Base-by-base conservation (phyloP, 2,113 vertebrate species). In the Psephotus haematonotus region DNA sequence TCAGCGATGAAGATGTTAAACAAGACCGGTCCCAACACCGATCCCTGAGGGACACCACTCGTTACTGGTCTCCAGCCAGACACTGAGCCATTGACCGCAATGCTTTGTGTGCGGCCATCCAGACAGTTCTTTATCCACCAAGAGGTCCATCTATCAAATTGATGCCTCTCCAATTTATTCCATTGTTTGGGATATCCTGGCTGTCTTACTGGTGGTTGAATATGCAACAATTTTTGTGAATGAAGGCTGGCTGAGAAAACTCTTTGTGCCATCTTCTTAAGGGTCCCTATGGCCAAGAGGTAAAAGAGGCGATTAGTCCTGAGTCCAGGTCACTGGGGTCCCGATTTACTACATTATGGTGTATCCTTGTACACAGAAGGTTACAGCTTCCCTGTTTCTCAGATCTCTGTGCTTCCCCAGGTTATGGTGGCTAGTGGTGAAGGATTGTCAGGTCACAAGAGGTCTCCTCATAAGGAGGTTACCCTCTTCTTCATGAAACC, bases 251-350 rank as follows among this genome's bases (percentile, higher is more conserved):
- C 13, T 77, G 59, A 47, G 57, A 74, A 76, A 88, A 12, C 1
- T 35, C 9, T 82, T 75, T 35, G 24, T 62, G 57, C 15, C 13
- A 10, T 60, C 33, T 62, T 6, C 22, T 62, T 31, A 53, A 89
- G 15, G 2, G 3, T 82, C 13, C 2, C 71, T 14, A 37, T 1
- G 23, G 23, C 52, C 60, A 70, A 53, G 44, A 65, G 27, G 44
- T 1, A 80, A 31, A 85, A 55, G 14, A 62, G 14, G 4, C 0
- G 0, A 29, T 15, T n/a, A 24, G 2, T 10, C 9, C 14, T 2
- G 2, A 37, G 31, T 3, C 29, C 37, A 44, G 10, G 11, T 71
- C 23, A 31, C 2, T 1, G 0, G 6, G 18, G 13, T 88, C 49
- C 22, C 5, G 31, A 0, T 80, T 92, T 71, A 11, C 29, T 39